These are phyloP conservation scores for Macropodus opercularis DNA, from an alignment of 2,797 vertebrate species.

Conservation along the genomic window DNA sequence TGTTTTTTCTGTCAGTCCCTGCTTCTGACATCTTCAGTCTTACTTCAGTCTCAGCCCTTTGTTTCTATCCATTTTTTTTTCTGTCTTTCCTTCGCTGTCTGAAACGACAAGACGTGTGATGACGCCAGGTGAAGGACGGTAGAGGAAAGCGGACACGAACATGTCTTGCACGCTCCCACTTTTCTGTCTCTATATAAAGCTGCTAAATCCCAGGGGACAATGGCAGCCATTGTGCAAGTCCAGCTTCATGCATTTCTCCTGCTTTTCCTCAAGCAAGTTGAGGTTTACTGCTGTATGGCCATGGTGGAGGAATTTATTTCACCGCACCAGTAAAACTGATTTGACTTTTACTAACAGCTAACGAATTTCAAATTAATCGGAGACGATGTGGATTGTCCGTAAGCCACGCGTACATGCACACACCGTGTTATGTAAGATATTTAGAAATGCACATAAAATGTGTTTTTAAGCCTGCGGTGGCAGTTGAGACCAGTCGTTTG, in stretches of 20 bases:
- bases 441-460: neutral
- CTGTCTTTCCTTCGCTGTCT: conserved; percentile 16
- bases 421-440: neutral
- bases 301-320: conserved; percentile 32
- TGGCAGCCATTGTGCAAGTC: conserved; percentile 6
- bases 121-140: conserved; percentile 45
- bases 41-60: conserved; percentile 11
- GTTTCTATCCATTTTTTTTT: conserved; percentile 11
- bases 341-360: conserved; percentile 25
- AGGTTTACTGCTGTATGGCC: conserved; percentile 18
- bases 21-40: conserved; percentile 2
- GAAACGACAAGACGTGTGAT: conserved; percentile 38
- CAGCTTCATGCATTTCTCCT: conserved; percentile 19
- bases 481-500: too few species aligned
- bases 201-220: neutral
- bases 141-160: conserved; percentile 17
- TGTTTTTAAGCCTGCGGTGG: neutral
- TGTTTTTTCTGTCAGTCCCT: conserved; percentile 1
- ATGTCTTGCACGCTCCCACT: conserved; percentile 8
- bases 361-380: conserved; percentile 17
- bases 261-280: conserved; percentile 35
- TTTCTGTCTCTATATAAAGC: conserved; percentile 24
- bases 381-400: neutral
- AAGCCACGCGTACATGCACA: neutral
- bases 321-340: conserved; percentile 24